A percentile compares a stretch with the other conserved stretches of the same genome.
Evolutionary conservation across 2,888 invertebrate genomes (phyloP).

Genomic region (Baccha elongata): DNA sequence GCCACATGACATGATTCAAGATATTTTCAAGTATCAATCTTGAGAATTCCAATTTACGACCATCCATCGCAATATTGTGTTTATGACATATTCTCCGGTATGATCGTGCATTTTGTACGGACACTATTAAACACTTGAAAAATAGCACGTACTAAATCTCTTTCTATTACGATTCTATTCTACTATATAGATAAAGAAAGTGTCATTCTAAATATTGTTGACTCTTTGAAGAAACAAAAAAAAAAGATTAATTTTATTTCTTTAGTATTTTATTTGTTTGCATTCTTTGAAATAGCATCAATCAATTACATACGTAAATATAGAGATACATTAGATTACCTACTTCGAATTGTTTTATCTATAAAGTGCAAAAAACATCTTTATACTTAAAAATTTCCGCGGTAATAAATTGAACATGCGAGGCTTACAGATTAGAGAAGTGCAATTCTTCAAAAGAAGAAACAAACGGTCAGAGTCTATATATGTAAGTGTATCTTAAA

Average conservation of each 20-base stretch:
- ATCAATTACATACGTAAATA: constrained; percentile 47
- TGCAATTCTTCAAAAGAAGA: constrained; percentile 4
- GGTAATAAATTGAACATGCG: constrained; percentile 29
- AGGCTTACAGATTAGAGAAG: constrained; percentile 33
- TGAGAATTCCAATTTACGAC: constrained; percentile 20
- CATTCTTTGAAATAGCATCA: constrained; percentile 67
- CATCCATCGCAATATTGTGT: neutral
- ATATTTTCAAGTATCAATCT: constrained; percentile 21
- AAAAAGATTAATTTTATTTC: constrained; percentile 69
- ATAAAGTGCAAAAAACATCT: constrained; percentile 31
- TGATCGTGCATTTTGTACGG: constrained; percentile 19
- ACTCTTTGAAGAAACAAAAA: neutral
- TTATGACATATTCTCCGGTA: constrained; percentile 8
- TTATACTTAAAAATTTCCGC: constrained; percentile 25
- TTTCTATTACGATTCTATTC: neutral
- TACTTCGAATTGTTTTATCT: constrained; percentile 54
- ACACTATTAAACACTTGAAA: constrained; percentile 54
- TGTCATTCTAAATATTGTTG: constrained; percentile 9
- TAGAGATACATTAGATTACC: constrained; percentile 66
- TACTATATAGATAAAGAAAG: neutral
- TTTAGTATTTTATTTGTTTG: constrained; percentile 71
- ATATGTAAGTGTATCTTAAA: neutral
- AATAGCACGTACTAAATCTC: constrained; percentile 52
- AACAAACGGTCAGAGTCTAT: neutral
- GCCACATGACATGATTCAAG: constrained; percentile 20